Percentiles rank a stretch among this genome's conserved stretches.
Evolutionary conservation across 2,888 invertebrate genomes (phyloP).

Genomic region (Sepioteuthis lessoniana): DNA sequence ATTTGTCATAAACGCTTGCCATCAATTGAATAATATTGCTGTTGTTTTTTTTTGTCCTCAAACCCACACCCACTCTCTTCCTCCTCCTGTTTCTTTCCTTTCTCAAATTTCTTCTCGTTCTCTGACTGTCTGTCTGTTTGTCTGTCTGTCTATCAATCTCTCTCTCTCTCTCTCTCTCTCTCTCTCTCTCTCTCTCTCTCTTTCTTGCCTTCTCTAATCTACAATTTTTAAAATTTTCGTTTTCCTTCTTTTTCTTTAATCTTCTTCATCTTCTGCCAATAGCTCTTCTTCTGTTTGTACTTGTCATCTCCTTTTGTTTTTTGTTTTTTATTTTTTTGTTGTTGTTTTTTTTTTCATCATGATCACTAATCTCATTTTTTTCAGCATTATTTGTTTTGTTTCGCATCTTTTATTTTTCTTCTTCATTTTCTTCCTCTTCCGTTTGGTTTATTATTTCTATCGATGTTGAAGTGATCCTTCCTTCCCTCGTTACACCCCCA

Average conservation of each 20-base stretch:
- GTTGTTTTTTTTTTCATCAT: background rate
- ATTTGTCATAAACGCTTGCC: conserved; percentile 23
- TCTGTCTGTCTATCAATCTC: background rate
- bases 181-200: background rate
- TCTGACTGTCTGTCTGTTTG: no score
- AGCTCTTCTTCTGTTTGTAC: background rate
- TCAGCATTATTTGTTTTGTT: conserved; percentile 33
- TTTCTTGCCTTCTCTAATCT: background rate
- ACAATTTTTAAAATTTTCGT: background rate
- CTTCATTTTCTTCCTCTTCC: background rate
- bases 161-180: background rate
- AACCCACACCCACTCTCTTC: background rate
- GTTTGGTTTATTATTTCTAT: conserved; percentile 10
- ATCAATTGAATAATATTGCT: background rate
- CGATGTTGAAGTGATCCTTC: conserved; percentile 33
- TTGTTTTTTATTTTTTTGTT: no score
- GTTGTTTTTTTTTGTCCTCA: background rate
- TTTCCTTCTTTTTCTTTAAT: background rate
- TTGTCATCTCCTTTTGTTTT: background rate
- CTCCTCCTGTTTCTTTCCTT: background rate
- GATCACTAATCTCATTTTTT: conserved; percentile 8
- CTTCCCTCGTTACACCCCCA: background rate
- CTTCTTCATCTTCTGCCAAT: background rate
- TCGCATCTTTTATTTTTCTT: background rate
- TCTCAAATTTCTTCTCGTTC: background rate